Evolutionary conservation across 2,888 invertebrate genomes (phyloP).

Genomic region (Amblyjoppa fuscipennis): DNA sequence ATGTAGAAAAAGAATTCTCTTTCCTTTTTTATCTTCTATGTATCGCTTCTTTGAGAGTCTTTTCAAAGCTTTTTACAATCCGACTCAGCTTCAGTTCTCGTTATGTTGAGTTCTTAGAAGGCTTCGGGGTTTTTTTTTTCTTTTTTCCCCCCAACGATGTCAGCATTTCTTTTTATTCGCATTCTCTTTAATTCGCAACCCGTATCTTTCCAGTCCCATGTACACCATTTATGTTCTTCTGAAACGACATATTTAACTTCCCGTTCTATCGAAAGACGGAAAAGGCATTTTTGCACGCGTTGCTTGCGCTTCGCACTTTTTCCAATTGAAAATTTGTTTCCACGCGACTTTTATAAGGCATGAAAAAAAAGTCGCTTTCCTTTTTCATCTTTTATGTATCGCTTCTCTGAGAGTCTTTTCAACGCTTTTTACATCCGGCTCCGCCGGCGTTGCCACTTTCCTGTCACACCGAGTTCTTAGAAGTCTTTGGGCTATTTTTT

Average conservation of each 20-base stretch:
- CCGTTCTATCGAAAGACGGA: too few relatives aligned
- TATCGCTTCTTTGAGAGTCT: background rate
- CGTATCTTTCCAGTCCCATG: background rate
- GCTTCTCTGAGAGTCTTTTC: background rate
- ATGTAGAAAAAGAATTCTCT: background rate
- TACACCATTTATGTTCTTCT: too few relatives aligned
- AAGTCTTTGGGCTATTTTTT: constrained; percentile 1
- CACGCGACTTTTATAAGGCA: background rate
- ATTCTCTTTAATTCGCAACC: background rate
- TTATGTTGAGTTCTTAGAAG: background rate
- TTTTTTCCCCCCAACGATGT: background rate
- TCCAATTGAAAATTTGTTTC: background rate
- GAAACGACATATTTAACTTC: too few relatives aligned
- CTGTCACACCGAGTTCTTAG: background rate
- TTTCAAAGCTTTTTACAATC: background rate
- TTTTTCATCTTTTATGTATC: background rate
- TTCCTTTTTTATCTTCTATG: background rate
- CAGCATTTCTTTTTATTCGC: background rate
- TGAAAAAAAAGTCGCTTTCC: background rate
- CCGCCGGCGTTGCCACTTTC: background rate
- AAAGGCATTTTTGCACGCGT: too few relatives aligned
- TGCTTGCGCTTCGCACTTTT: background rate
- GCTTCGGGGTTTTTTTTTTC: background rate
- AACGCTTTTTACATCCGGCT: background rate
- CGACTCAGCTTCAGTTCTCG: background rate